phyloP scores from a whole-genome alignment of 2,888 invertebrate species.

The Eupsilia transversa region DNA sequence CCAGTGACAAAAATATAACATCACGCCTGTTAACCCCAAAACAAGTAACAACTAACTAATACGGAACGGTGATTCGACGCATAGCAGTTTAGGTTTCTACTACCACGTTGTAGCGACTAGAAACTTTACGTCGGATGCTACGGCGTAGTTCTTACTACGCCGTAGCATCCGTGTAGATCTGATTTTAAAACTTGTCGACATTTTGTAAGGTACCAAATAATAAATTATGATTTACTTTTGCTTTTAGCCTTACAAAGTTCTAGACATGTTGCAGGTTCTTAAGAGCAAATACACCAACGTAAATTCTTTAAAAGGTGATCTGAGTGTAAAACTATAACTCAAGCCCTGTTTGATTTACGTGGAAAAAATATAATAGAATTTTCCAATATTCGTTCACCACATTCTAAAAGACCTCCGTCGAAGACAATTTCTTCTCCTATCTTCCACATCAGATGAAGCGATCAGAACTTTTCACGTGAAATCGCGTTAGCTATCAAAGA shows the following conservation, averaged over 20 bases:
- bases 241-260: not conserved
- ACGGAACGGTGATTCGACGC: not conserved
- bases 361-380: constrained; percentile 9
- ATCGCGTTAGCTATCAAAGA: constrained; percentile 27
- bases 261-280: not conserved
- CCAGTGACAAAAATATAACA: not conserved
- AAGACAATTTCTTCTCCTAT: constrained; percentile 9
- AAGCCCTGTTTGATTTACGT: constrained; percentile 2
- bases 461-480: constrained; percentile 44
- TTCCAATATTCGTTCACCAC: not conserved
- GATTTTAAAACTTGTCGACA: not conserved
- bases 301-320: not conserved
- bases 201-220: not conserved
- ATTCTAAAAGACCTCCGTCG: not conserved
- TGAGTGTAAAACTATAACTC: not conserved
- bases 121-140: not conserved
- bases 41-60: not conserved
- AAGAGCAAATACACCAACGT: not conserved
- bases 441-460: constrained; percentile 20
- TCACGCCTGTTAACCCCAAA: too few species aligned
- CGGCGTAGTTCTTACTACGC: not conserved
- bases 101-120: not conserved
- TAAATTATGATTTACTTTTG: not conserved
- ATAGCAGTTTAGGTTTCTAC: not conserved
- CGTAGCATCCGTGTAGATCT: not conserved